phyloP scores from a whole-genome alignment of 2,888 invertebrate genomes.

The Xylota sylvarum region DNA sequence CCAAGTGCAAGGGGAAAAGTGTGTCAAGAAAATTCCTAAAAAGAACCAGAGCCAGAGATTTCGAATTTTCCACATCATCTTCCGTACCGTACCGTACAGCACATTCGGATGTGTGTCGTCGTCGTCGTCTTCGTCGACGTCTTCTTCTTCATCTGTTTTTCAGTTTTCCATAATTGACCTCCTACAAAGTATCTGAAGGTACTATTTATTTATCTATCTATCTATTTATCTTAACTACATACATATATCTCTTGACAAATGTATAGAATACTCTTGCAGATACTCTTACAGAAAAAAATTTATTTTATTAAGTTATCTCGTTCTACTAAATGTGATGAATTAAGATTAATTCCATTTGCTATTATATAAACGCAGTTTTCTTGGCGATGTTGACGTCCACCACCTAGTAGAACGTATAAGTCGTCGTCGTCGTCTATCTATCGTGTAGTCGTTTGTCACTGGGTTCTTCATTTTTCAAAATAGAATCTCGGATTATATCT shows the following conservation, averaged over 20 bases:
- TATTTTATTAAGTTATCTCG: constrained; percentile 67
- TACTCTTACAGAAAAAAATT: constrained; percentile 15
- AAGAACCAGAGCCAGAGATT: constrained; percentile 8
- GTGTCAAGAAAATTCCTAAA: constrained; percentile 9
- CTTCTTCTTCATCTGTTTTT: constrained; percentile 37
- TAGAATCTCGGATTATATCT: constrained; percentile 11
- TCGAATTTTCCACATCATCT: constrained; percentile 34
- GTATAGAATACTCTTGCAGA: neutral
- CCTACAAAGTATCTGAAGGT: constrained; percentile 63
- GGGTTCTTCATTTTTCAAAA: constrained; percentile 35
- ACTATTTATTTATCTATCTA: constrained; percentile 38
- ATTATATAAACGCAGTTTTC: constrained; percentile 61
- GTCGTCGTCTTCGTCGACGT: constrained; percentile 2
- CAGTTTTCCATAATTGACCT: constrained; percentile 55
- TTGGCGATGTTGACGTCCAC: constrained; percentile 18
- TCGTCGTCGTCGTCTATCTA: too few relatives aligned
- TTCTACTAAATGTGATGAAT: constrained; percentile 54
- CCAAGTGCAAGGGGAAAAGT: neutral
- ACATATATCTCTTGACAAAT: constrained; percentile 36
- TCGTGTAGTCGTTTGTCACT: constrained; percentile 10
- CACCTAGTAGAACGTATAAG: neutral
- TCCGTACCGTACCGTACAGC: neutral
- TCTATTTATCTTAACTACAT: constrained; percentile 7
- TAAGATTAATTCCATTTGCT: constrained; percentile 63
- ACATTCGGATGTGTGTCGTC: constrained; percentile 29